phyloP scores from a whole-genome alignment of 2,797 vertebrate genomes.

The Zalophus californianus region DNA sequence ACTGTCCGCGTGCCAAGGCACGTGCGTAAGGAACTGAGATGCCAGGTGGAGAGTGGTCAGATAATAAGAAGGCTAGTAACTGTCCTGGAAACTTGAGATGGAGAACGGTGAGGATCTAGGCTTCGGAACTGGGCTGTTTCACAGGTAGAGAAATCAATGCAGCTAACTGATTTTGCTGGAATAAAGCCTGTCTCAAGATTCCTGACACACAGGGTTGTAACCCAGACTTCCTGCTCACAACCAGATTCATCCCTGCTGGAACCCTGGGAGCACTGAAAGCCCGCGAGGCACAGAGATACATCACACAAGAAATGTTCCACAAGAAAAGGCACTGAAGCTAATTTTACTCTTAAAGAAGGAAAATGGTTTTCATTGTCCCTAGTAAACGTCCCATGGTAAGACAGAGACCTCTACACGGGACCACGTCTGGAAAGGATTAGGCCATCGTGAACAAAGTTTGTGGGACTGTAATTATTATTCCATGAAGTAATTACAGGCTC shows the following conservation, averaged over 20 bases:
- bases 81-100: rapidly evolving
- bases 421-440: rapidly evolving
- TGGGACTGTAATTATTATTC: background rate
- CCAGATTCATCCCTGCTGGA: too few relatives aligned
- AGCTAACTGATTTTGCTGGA: background rate
- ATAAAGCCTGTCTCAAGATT: background rate
- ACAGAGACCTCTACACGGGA: rapidly evolving
- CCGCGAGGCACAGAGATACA: rapidly evolving
- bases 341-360: background rate
- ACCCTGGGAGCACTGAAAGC: background rate
- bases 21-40: rapidly evolving
- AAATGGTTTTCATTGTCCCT: rapidly evolving
- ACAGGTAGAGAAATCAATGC: background rate
- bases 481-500: background rate
- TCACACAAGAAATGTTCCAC: rapidly evolving
- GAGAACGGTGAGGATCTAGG: background rate
- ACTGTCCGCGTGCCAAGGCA: too few relatives aligned
- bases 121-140: background rate
- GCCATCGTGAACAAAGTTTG: background rate
- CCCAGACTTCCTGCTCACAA: background rate
- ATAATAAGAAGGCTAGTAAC: background rate
- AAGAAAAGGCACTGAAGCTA: background rate
- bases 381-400: rapidly evolving
- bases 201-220: too few relatives aligned
- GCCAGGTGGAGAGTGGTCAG: background rate